Evolutionary conservation across 2,113 vertebrate genomes (phyloP).

Genomic region (Saguinus imperator): DNA sequence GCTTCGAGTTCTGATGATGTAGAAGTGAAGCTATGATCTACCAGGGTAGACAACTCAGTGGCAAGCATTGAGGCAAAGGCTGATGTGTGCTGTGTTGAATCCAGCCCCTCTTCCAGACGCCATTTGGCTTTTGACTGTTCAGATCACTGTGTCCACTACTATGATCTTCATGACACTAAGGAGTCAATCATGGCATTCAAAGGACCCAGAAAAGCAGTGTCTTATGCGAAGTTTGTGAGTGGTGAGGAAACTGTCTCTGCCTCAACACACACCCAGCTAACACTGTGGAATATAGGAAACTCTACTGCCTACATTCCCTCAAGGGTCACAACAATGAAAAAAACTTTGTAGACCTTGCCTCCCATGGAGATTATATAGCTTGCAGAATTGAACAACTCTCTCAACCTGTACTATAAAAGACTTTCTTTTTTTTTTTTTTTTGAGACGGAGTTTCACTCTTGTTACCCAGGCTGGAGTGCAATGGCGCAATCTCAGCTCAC

Average conservation of each 20-base stretch:
- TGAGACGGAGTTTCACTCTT: too few species aligned
- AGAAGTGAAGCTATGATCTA: conserved; percentile 99
- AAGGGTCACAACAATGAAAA: conserved; percentile 99
- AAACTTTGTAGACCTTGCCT: conserved; percentile 97
- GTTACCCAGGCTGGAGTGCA: too few species aligned
- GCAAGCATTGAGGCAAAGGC: conserved; percentile 98
- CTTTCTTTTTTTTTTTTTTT: conserved; percentile 83
- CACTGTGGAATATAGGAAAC: conserved; percentile 98
- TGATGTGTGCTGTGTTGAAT: conserved; percentile 98
- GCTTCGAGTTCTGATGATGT: conserved; percentile 99
- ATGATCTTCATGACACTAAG: conserved; percentile 98
- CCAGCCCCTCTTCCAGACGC: conserved; percentile 97
- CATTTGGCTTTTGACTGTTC: conserved; percentile 98
- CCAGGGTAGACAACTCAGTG: conserved; percentile 98
- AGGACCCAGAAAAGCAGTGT: conserved; percentile 97
- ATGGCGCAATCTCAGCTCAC: too few species aligned
- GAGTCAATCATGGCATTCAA: conserved; percentile 99
- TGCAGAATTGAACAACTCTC: conserved; percentile 99
- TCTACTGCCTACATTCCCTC: conserved; percentile 97
- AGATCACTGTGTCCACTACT: conserved; percentile 99
- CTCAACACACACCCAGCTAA: conserved; percentile 98
- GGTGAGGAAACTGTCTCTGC: conserved; percentile 99
- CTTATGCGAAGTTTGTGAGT: conserved; percentile 98
- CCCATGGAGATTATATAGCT: conserved; percentile 98
- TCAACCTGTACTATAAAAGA: conserved; percentile 98